Percentiles rank a stretch among this genome's conserved stretches.
phyloP scores from a whole-genome alignment of 2,113 vertebrate species.

The Illadopsis cleaveri region DNA sequence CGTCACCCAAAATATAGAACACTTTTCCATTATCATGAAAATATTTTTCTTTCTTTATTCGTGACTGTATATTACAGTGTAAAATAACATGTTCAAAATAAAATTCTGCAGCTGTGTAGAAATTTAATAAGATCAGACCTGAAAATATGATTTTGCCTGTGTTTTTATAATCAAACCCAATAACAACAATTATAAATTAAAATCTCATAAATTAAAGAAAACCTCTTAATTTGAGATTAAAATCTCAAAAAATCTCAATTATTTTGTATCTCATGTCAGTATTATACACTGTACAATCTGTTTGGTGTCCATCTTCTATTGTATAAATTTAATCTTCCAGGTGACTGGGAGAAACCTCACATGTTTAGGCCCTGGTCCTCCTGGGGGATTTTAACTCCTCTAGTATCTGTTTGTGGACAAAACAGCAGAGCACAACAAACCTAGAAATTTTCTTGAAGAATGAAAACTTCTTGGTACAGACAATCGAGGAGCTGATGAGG shows the following conservation, averaged over 20 bases:
- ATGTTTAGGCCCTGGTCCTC: accelerated
- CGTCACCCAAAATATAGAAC: neutral
- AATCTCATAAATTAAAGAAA: too few species aligned
- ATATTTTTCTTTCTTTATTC: neutral
- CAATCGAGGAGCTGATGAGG: accelerated
- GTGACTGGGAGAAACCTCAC: neutral
- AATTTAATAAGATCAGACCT: neutral
- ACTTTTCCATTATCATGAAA: neutral
- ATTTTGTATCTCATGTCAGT: neutral
- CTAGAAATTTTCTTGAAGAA: neutral
- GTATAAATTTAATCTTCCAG: neutral
- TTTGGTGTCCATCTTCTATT: neutral
- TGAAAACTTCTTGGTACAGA: neutral
- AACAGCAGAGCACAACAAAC: neutral
- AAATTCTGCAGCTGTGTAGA: neutral
- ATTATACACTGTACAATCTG: neutral
- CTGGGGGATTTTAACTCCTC: neutral
- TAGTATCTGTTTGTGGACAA: neutral
- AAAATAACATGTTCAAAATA: neutral
- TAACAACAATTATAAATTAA: neutral
- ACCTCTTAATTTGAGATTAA: too few species aligned
- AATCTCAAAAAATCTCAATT: neutral
- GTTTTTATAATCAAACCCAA: neutral
- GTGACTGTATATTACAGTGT: neutral
- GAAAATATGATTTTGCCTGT: neutral